A percentile compares a stretch with the other conserved stretches of the same genome.
phyloP scores from a whole-genome alignment of 2,888 invertebrate species.

The Tortricodes alternella region DNA sequence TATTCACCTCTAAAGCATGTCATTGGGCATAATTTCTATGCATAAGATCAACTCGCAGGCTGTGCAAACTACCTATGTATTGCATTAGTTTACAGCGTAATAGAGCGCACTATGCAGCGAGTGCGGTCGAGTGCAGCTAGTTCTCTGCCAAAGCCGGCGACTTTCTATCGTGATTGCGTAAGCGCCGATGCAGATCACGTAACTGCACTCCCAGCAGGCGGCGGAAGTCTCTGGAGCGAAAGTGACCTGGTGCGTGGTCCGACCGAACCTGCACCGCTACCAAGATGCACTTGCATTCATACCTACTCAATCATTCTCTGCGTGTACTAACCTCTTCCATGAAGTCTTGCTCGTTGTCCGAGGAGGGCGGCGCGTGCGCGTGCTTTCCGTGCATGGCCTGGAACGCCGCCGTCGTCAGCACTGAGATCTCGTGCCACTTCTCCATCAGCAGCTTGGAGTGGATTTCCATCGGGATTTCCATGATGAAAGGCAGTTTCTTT shows the following conservation, averaged over 20 bases:
- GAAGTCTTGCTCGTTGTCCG: slow-evolving; percentile 88
- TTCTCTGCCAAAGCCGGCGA: slow-evolving; percentile 60
- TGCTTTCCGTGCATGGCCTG: slow-evolving; percentile 93
- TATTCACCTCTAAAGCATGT: slow-evolving; percentile 24
- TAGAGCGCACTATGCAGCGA: slow-evolving; percentile 63
- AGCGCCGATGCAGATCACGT: slow-evolving; percentile 78
- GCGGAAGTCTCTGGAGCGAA: slow-evolving; percentile 77
- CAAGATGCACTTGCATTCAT: slow-evolving; percentile 15
- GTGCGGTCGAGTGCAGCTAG: slow-evolving; percentile 71
- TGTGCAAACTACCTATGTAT: slow-evolving; percentile 50
- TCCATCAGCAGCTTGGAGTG: slow-evolving; percentile 97
- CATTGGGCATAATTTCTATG: slow-evolving; percentile 37
- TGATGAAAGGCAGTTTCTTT: slow-evolving; percentile 97
- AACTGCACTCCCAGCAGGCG: slow-evolving; percentile 73
- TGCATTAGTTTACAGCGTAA: slow-evolving; percentile 64
- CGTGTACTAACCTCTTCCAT: slow-evolving; percentile 88
- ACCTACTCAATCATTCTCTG: background rate
- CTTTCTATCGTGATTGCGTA: slow-evolving; percentile 79
- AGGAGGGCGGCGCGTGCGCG: slow-evolving; percentile 70
- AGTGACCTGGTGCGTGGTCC: slow-evolving; percentile 62
- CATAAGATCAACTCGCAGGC: slow-evolving; percentile 37
- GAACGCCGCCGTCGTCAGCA: slow-evolving; percentile 96
- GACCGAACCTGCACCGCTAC: slow-evolving; percentile 27
- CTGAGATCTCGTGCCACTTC: slow-evolving; percentile 98
- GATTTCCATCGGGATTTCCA: slow-evolving; percentile 97